phyloP scores from a whole-genome alignment of 2,797 vertebrate species.

The Astyanax mexicanus region DNA sequence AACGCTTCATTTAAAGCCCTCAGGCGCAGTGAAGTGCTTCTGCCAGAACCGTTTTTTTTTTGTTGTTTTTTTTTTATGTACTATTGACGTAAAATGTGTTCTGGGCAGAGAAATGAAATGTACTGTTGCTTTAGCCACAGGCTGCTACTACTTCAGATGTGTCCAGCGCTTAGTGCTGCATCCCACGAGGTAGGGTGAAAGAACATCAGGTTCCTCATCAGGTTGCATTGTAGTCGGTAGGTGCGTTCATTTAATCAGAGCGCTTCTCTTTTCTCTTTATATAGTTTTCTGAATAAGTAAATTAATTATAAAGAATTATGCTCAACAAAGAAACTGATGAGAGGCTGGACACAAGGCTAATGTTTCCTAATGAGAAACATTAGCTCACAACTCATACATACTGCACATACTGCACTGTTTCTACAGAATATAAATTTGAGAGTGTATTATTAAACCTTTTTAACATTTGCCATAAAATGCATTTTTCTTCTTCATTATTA shows the following conservation, averaged over 20 bases:
- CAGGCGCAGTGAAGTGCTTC: neutral
- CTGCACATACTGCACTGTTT: no score
- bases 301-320: no score
- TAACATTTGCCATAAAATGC: no score
- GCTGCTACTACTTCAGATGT: neutral
- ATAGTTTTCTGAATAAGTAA: neutral
- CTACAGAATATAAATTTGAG: no score
- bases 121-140: neutral
- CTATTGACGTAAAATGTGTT: neutral
- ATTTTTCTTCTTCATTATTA: no score
- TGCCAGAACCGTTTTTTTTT: neutral
- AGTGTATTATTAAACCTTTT: no score
- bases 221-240: conserved; percentile 3
- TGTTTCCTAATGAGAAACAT: no score
- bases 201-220: neutral
- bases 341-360: neutral
- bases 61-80: no score
- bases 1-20: neutral
- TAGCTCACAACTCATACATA: no score
- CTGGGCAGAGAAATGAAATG: conserved; percentile 1
- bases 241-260: neutral
- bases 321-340: no score
- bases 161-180: neutral
- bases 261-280: neutral
- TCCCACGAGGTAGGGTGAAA: neutral